phyloP scores from a whole-genome alignment of 2,797 vertebrate species.

The Oreochromis mossambicus region DNA sequence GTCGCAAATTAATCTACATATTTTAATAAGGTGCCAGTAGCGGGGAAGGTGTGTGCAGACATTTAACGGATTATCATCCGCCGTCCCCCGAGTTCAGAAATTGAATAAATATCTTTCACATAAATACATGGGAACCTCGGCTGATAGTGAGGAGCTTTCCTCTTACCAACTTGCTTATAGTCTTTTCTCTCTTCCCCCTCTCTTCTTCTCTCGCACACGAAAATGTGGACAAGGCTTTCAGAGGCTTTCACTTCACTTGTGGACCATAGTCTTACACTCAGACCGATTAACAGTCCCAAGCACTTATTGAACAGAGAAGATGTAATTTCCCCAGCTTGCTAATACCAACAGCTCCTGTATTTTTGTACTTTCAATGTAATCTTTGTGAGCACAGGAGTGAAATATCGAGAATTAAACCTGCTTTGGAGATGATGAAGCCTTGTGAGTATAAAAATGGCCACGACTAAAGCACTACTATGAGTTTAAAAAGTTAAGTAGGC shows the following conservation, averaged over 20 bases:
- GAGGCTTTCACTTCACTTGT: constrained; percentile 53
- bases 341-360: constrained; percentile 59
- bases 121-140: constrained; percentile 63
- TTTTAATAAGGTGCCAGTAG: constrained; percentile 86
- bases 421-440: constrained; percentile 47
- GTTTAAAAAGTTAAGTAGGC: constrained; percentile 44
- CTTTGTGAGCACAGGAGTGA: constrained; percentile 52
- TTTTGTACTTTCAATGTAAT: constrained; percentile 61
- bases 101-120: constrained; percentile 79
- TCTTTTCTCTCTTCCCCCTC: constrained; percentile 3
- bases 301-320: constrained; percentile 65
- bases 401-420: constrained; percentile 66
- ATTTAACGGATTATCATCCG: constrained; percentile 89
- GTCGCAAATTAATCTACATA: constrained; percentile 95
- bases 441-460: constrained; percentile 36
- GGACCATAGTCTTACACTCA: constrained; percentile 63
- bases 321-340: constrained; percentile 62
- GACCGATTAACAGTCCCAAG: constrained; percentile 69
- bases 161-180: constrained; percentile 35
- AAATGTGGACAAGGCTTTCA: constrained; percentile 50
- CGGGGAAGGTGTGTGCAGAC: constrained; percentile 87
- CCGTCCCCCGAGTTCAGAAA: constrained; percentile 81
- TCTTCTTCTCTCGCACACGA: constrained; percentile 13
- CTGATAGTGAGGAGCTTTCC: constrained; percentile 62
- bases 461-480: constrained; percentile 46